Base-by-base conservation (phyloP, 2,797 vertebrate species). In the Sebastes matsubarae region DNA sequence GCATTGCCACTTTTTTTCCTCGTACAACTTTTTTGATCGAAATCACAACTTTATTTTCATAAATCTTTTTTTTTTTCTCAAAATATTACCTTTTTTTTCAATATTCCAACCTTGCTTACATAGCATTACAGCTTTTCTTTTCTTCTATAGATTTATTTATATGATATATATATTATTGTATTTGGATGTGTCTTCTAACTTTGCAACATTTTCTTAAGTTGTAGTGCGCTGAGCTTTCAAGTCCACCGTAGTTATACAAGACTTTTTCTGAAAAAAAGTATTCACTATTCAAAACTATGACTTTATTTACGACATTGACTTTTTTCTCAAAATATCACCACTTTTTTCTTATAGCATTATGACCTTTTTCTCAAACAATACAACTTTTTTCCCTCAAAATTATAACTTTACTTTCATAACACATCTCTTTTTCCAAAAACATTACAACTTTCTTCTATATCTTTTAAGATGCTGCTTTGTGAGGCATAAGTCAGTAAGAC, bases 381-480 rank as follows among this genome's bases (percentile, higher is more conserved):
- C 61, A 18, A 38, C 32, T 25, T 18, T 9, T 22, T 25, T 7
- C 7, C 30, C 34, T 34, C 7, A 63, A 55, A 72, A 30, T 20
- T 22, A 24, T 12, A 54, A 22, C 13, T 32, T 60, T n/a, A n/a
- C 20, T 61, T 34, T 9, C 12, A 57, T 14, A 57, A 24, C 24
- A 55, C 2, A 24, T 3, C 22, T 25, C 4, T 61, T 61, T 6
- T 46, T 69, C 14, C 11, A 36, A 13, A 58, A 38, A 59, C 16
- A 18, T 32, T 42, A 42, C 38, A 42, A 42, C 38, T 6, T 42
- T 42, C 38, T 16, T 42, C 38, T 42, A 36, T 78, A 5, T 79
- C 34, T 75, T 57, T 55, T 38, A 80, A 82, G 69, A 79, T 75
- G 55, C 59, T 54, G 61, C 38, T 59, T 29, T 60, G 59, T 38